Evolutionary conservation across 2,797 vertebrate species (phyloP), one percentile per base, ranked within the genome.

Genomic region (Ptychadena robeensis): DNA sequence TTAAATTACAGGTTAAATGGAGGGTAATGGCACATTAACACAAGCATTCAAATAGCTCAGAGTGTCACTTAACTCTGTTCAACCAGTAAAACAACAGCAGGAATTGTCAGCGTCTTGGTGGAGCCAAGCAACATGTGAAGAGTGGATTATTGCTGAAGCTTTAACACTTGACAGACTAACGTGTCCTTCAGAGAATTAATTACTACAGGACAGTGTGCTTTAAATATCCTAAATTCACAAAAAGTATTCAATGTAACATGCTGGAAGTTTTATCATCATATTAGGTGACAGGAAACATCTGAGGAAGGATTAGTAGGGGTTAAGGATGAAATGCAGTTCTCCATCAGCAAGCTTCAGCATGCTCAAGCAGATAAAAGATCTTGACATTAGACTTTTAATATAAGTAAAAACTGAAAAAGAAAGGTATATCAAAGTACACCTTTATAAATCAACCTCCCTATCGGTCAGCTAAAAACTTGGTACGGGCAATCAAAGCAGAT

Each of bases 1-100:
- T 81, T 86, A 80, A 66, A 68, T 81, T 86, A 83, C 81, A 68
- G 81, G 81, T 86, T 86, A 86, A 83, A 82, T 83, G 61, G 72
- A 85, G 80, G 74, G 85, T 82, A 82, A 85, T 82, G 74, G 80
- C 85, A 83, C 67, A 86, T 86, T 83, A 83, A 81, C 73, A 77
- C 66, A 76, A 64, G 27, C 85, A 34, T 75, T 80, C 85, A 80
- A 80, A 80, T 86, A 72, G 73, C 81, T 82, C 80, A 37, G 40
- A 77, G 77, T 83, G 81, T 86, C 81, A 77, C 85, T 86, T 80
- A 81, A 77, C 67, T 72, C 80, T 80, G 63, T 71, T 76, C 72
- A 80, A 72, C 83, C 68, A 74, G 71, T 72, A 67, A 83, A 83
- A 74, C 34, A 79, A 44, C 57, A 71, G 40, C 66, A 31, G 25